These are phyloP conservation scores for Psittacula cyanocephala DNA, from an alignment of 2,113 vertebrate genomes.

Conservation along the genomic window DNA sequence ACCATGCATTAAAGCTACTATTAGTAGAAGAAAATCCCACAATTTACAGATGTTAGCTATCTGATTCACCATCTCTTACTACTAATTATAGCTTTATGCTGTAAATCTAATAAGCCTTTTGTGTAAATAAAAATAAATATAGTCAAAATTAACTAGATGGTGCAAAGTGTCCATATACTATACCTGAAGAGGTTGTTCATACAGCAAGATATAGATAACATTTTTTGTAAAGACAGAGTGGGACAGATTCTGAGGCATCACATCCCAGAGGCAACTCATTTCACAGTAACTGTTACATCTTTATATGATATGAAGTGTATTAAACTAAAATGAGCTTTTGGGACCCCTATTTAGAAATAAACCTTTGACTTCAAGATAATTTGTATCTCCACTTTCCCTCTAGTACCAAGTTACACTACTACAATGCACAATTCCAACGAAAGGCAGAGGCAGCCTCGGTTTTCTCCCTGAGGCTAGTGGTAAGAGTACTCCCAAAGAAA, in stretches of 20 bases:
- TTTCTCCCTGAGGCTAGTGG: background rate
- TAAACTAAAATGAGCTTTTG: background rate
- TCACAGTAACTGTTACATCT: background rate
- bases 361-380: background rate
- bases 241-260: background rate
- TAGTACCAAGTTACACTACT: background rate
- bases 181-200: background rate
- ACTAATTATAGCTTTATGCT: background rate
- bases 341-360: background rate
- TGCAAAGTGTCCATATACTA: background rate
- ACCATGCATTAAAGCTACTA: background rate
- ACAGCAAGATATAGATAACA: background rate
- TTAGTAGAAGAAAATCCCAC: background rate
- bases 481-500: background rate
- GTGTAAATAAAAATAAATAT: background rate
- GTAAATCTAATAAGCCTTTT: background rate
- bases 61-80: background rate
- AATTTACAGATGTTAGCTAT: background rate
- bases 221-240: background rate
- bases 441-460: background rate
- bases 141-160: background rate
- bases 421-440: background rate
- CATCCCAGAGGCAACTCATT: background rate
- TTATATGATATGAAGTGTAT: background rate
- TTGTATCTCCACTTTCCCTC: background rate